Evolutionary conservation across 2,888 invertebrate species (phyloP), one percentile per base, ranked within the genome.

Genomic region (Orthosia incerta): DNA sequence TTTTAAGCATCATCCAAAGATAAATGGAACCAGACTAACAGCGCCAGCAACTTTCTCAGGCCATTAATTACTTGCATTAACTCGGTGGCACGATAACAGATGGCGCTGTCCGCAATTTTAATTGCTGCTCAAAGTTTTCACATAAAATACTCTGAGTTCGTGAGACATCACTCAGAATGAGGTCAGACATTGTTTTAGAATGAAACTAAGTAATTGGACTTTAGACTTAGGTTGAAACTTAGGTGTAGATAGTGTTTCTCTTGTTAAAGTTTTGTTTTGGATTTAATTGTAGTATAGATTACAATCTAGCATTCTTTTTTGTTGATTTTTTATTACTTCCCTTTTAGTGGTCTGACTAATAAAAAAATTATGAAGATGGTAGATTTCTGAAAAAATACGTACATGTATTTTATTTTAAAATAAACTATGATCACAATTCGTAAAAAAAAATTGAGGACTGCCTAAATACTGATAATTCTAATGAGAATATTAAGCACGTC

Each of bases 71-170:
- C 79, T 77, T 71, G 62, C 80, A 71, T 77, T 78, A 82, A 83
- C 76, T 82, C 77, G 46, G 4, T 16, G 48, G 15, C 23, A 16
- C 45, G 63, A 69, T 80, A 83, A 78, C 79, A 87, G 87, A 87
- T 87, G 85, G 80, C 86, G 69, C 72, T 80, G 76, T 79, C 78
- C 76, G 69, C 83, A 84, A 78, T 83, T 87, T 87, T 74, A 83
- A 84, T 84, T 84, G 79, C 64, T 73, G 50, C 59, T 74, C 67
- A 63, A 76, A 84, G 75, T 83, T 84, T 80, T 15, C 67, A 74
- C 80, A 80, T 82, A 77, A 80, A 85, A 64, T 70, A 66, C 70
- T 20, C 39, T 13, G 45, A 71, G 65, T 66, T 70, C 23, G 48
- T 69, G 82, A 63, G 62, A 66, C 74, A 80, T 86, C 76, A 86